Base-by-base conservation (phyloP, 2,888 invertebrate genomes). In the Eupithecia inturbata region DNA sequence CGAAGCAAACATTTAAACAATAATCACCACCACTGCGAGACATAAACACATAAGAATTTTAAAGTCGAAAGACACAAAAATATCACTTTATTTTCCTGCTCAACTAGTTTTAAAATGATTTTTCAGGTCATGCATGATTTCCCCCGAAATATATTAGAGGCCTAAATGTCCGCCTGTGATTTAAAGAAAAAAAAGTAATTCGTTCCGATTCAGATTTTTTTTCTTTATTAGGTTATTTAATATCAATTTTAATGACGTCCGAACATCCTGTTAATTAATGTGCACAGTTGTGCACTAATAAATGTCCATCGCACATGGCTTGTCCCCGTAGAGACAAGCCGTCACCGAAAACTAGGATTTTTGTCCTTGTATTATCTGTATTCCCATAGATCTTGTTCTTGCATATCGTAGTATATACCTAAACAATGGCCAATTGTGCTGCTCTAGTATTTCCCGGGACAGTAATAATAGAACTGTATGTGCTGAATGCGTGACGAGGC, bases 371-470 rank as follows among this genome's bases (percentile, higher is more conserved):
- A 28, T 28, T 26, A 60, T 31, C 31, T 19, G 62, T 31, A 62
- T 31, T 31, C 3, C 19, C 31, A 7, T 6, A 62, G 16, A 28
- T 31, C 31, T 62, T 62, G 1, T 3, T 19, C 36, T 10, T 36
- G 12, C n/a, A 36, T 36, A 57, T 26, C 12, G 12, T 71, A 68
- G 63, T 71, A 68, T 60, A 62, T 73, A 64, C 53, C 72, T 70
- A 74, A 75, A 80, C 82, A 84, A 82, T 79, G 78, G 75, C 66
- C 80, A 74, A 84, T 82, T 75, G 82, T 77, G 77, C 82, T 77
- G 78, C 81, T 82, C 73, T 80, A 81, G 82, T 81, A 81, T 84
- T 83, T 83, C 84, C 84, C 84, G 82, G 74, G 82, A 79, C 72
- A 80, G 71, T 71, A 63, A 79, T 82, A 84, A 80, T 80, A 75